Evolutionary conservation across 1,140 invertebrate species (phyloP).

Genomic region (Lucilia cuprina): DNA sequence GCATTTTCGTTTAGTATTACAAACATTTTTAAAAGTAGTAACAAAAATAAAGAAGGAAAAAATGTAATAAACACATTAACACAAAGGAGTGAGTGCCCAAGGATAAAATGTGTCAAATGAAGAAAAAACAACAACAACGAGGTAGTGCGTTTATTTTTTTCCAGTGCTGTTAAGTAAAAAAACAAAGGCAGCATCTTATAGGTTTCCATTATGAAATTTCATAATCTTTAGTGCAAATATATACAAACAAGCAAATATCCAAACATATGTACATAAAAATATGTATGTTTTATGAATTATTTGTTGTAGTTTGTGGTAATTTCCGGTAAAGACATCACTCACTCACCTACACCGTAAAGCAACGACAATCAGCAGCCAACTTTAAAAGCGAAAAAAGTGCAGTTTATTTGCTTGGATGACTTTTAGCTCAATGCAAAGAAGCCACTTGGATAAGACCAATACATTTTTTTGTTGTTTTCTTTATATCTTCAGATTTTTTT

Average conservation of each 20-base stretch:
- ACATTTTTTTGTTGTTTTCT: neutral
- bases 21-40: neutral
- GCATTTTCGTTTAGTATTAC: neutral
- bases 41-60: neutral
- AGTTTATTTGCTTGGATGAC: conserved; percentile 21
- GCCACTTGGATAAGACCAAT: conserved; percentile 2
- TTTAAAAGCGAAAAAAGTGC: conserved; percentile 16
- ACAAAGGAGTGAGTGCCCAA: neutral
- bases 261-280: too few species aligned
- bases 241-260: too few species aligned
- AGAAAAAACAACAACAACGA: neutral
- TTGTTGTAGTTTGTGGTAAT: neutral
- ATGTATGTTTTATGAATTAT: too few species aligned
- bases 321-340: conserved; percentile 22
- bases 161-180: too few species aligned
- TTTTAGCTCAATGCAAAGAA: conserved; percentile 5
- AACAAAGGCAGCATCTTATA: too few species aligned
- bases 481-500: neutral
- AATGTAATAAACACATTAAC: neutral
- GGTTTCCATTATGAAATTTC: too few species aligned
- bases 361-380: neutral
- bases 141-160: too few species aligned
- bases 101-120: neutral
- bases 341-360: neutral
- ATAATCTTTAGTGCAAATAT: too few species aligned